These are phyloP conservation scores for Pterocles gutturalis DNA, from an alignment of 2,113 vertebrate genomes.

Conservation along the genomic window DNA sequence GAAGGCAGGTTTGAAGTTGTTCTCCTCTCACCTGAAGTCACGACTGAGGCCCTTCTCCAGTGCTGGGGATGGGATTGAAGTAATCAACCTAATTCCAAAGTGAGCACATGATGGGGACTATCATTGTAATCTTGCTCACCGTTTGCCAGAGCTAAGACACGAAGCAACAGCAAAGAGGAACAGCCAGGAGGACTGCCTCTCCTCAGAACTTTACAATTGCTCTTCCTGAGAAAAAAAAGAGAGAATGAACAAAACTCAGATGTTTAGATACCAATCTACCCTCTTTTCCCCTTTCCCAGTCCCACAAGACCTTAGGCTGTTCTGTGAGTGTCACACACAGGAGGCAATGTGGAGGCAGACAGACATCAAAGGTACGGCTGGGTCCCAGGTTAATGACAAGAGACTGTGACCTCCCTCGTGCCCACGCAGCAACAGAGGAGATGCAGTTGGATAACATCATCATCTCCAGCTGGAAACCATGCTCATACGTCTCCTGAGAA, in stretches of 20 bases:
- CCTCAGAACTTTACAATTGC: neutral
- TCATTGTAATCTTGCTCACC: neutral
- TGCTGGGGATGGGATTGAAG: neutral
- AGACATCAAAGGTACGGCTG: neutral
- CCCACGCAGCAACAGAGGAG: neutral
- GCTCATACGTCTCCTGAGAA: neutral
- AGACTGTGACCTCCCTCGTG: neutral
- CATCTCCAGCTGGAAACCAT: neutral
- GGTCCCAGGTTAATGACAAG: neutral
- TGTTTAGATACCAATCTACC: neutral
- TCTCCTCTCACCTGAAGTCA: neutral
- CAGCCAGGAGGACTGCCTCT: neutral
- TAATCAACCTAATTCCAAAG: neutral
- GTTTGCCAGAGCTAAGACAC: neutral
- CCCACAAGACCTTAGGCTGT: neutral
- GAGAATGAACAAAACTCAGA: neutral
- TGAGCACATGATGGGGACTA: neutral
- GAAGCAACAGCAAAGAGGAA: neutral
- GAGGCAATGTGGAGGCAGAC: neutral
- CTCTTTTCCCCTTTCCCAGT: neutral
- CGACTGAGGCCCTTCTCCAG: neutral
- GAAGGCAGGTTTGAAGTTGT: slow-evolving; percentile 41
- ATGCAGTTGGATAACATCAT: neutral
- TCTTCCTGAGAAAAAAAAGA: neutral
- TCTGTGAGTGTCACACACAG: neutral